These are phyloP conservation scores for Brachymystax lenok DNA, from an alignment of 2,797 vertebrate genomes.

Conservation along the genomic window DNA sequence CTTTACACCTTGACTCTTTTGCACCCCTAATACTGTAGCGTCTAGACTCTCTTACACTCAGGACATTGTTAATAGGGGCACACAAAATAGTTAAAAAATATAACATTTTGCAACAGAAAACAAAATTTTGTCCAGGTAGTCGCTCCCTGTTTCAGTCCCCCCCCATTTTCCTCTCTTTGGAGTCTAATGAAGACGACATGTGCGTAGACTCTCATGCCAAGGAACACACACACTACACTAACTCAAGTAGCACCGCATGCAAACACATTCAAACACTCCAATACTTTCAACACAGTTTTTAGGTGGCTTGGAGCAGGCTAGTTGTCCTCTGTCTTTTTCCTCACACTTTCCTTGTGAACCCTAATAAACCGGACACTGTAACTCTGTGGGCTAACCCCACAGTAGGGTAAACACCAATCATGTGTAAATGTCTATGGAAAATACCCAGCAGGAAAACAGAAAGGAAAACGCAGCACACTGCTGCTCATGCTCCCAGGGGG, in stretches of 20 bases:
- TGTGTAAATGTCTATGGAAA: conserved; percentile 21
- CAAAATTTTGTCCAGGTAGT: neutral
- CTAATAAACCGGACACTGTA: neutral
- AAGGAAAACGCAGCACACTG: no score
- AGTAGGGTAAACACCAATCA: conserved; percentile 3
- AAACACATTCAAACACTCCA: neutral
- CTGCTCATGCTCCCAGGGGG: no score
- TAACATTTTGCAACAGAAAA: neutral
- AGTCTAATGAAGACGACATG: neutral
- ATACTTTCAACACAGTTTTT: neutral
- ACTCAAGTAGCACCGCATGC: neutral
- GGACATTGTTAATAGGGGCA: no score
- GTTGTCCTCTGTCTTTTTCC: neutral
- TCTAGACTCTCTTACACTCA: no score
- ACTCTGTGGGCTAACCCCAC: conserved; percentile 23
- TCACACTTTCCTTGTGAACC: neutral
- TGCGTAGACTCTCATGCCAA: neutral
- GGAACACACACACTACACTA: neutral
- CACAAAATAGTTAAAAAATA: no score
- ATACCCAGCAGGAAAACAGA: conserved; percentile 35
- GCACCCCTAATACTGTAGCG: no score
- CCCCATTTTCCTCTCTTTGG: neutral
- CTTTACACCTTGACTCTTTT: neutral
- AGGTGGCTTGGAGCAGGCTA: neutral
- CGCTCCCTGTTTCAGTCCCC: neutral